A percentile compares a stretch with the other conserved stretches of the same genome.
Evolutionary conservation across 2,797 vertebrate species (phyloP).

Genomic region (Nannoperca obscura): DNA sequence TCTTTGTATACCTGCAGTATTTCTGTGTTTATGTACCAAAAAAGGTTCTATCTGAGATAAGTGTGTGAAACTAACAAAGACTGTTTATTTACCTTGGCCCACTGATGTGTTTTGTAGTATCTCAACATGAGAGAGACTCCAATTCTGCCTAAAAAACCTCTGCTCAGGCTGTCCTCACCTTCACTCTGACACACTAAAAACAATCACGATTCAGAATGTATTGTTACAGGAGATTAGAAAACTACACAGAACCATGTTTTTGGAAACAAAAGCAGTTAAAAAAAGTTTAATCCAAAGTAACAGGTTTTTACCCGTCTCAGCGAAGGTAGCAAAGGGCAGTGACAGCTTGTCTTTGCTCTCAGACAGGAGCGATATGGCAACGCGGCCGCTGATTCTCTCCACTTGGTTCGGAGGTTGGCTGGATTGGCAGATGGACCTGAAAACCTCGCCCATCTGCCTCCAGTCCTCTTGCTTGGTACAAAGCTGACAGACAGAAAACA

Average conservation of each 20-base stretch:
- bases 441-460: constrained; percentile 88
- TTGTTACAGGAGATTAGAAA: not conserved
- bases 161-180: constrained; percentile 72
- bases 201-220: not conserved
- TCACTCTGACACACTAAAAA: constrained; percentile 76
- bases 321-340: constrained; percentile 91
- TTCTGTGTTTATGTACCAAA: not conserved
- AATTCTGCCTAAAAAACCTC: constrained; percentile 88
- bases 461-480: constrained; percentile 91
- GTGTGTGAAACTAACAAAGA: accelerated
- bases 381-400: constrained; percentile 85
- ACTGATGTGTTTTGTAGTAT: constrained; percentile 90
- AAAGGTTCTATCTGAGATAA: not conserved
- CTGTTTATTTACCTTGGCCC: constrained; percentile 89
- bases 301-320: constrained; percentile 86
- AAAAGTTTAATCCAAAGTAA: not conserved
- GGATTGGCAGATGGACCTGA: constrained; percentile 82
- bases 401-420: constrained; percentile 84
- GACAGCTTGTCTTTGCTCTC: constrained; percentile 83
- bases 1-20: not conserved
- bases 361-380: constrained; percentile 86
- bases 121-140: constrained; percentile 91
- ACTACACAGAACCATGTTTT: not conserved
- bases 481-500: constrained; percentile 79
- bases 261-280: not conserved